Evolutionary conservation across 2,797 vertebrate genomes (phyloP), one percentile per base, ranked within the genome.

Genomic region (Benthosema pterotum): DNA sequence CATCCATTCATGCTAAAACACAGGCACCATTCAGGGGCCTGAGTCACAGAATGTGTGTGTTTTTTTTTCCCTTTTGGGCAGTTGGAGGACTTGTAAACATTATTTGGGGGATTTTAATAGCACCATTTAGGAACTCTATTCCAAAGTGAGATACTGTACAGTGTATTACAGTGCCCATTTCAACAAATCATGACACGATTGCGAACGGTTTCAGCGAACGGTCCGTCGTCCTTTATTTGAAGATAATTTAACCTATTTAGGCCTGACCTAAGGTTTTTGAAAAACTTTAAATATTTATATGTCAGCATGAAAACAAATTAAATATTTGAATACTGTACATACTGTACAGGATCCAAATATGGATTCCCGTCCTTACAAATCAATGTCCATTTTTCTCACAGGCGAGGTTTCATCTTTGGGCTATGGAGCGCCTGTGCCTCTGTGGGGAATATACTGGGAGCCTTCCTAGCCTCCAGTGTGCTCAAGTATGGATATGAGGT

Each of bases 371-470:
- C n/a, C n/a, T n/a, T n/a, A n/a, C n/a, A n/a, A 25, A 25, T 25
- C 5, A 1, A 45, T 38, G 13, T 3, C 11, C 12, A 2, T 17
- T 9, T 57, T 17, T 22, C 19, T 58, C 61, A 11, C 76, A 97
- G 96, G 14, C 94, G 96, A 11, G 96, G 95, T 6, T 95, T 97
- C 75, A 88, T 98, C 8, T 98, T 99, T 19, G 97, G 97, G 15
- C 91, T 99, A 59, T 99, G 97, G 97, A 99, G 97, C 28, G 96
- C 97, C 11, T 99, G 97, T 71, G 97, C 97, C 0, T 98, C 97
- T 0, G 96, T 97, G 9, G 97, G 97, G n/a, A 99, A 99, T 85
- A 99, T 99, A 82, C 88, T 99, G 17, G 97, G 97, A 4, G 97
- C 97, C 0, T 97, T 96, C 81, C 93, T 99, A 43, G 97, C 97